These are phyloP conservation scores for Poicephalus gulielmi DNA, from an alignment of 2,113 vertebrate species.

Conservation along the genomic window DNA sequence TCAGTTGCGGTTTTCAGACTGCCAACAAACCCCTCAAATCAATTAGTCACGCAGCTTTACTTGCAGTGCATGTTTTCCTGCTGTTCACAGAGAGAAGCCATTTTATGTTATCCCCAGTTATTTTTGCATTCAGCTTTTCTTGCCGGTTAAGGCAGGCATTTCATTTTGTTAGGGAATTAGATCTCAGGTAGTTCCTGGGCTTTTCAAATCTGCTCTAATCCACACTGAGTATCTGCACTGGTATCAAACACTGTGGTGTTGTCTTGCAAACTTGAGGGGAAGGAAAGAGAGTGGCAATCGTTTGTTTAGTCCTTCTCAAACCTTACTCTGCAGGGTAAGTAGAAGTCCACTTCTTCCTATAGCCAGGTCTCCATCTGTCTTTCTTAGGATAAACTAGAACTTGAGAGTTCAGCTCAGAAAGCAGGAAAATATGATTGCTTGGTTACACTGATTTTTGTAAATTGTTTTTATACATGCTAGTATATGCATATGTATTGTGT, in stretches of 20 bases:
- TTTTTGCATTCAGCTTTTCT: conserved; percentile 1
- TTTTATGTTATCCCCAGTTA: conserved; percentile 22
- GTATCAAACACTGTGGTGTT: neutral
- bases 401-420: neutral
- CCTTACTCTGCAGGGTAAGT: neutral
- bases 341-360: neutral
- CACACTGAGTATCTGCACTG: neutral
- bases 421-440: neutral
- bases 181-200: neutral
- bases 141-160: neutral
- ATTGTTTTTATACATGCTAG: neutral
- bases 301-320: neutral
- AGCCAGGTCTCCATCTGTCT: neutral
- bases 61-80: neutral
- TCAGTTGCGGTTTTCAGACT: neutral
- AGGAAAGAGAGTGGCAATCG: neutral
- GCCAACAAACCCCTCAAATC: conserved; percentile 8
- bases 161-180: neutral
- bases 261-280: neutral
- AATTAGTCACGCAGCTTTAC: neutral
- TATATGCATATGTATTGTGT: neutral
- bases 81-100: neutral
- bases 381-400: neutral
- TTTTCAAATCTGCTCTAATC: neutral
- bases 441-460: neutral